phyloP scores from a whole-genome alignment of 1,140 invertebrate species.

The Brachionus sp. region DNA sequence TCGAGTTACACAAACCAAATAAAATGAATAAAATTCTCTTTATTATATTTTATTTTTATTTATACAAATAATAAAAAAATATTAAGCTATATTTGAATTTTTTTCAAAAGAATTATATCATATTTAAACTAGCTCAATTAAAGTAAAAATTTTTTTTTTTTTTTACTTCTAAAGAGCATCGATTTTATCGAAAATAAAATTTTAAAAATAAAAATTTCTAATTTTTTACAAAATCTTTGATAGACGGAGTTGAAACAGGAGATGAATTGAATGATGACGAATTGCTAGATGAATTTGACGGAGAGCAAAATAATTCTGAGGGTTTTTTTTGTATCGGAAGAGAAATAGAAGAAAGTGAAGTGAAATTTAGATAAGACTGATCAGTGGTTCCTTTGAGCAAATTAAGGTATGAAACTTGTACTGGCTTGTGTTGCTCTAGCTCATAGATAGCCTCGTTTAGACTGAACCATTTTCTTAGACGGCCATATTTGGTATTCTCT shows the following conservation, averaged over 20 bases:
- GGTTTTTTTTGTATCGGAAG: background rate
- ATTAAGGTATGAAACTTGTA: conserved; percentile 23
- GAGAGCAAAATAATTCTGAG: background rate
- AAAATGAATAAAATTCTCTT: background rate
- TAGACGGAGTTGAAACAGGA: background rate
- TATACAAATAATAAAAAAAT: background rate
- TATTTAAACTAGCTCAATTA: too few species aligned
- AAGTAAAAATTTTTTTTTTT: too few species aligned
- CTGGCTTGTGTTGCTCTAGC: conserved; percentile 19
- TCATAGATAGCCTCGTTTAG: background rate
- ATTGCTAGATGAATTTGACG: conserved; percentile 17
- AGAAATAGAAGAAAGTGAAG: background rate
- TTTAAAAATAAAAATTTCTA: background rate
- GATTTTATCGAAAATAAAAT: background rate
- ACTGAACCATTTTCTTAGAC: conserved; percentile 27
- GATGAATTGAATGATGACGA: conserved; percentile 32
- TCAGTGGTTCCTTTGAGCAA: background rate
- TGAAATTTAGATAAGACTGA: background rate
- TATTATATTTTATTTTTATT: conserved; percentile 15
- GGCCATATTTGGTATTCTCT: conserved; percentile 31
- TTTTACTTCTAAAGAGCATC: background rate
- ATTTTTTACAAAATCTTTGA: conserved; percentile 24
- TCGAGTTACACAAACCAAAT: background rate
- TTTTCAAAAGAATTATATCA: background rate
- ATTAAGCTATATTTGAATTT: background rate